Evolutionary conservation across 2,888 invertebrate species (phyloP).

Genomic region (Camponotus fellah): DNA sequence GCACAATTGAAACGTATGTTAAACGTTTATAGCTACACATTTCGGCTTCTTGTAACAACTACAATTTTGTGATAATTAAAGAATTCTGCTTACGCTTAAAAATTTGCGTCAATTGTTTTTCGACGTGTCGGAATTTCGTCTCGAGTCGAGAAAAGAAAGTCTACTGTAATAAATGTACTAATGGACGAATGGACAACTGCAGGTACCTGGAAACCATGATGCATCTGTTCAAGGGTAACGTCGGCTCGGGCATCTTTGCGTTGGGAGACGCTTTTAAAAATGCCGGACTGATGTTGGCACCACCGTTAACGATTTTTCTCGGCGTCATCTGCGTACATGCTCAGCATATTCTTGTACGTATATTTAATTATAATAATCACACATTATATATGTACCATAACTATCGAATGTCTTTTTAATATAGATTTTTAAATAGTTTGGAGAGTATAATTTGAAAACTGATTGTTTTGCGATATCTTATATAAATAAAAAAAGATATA

Average conservation of each 20-base stretch:
- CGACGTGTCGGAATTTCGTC: not conserved
- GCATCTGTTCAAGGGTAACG: conserved; percentile 97
- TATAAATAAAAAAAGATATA: not conserved
- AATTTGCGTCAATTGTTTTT: not conserved
- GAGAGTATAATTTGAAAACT: not conserved
- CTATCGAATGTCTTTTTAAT: not conserved
- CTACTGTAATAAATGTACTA: conserved; percentile 7
- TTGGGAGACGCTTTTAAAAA: conserved; percentile 98
- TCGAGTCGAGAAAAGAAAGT: conserved; percentile 25
- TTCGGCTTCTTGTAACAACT: not conserved
- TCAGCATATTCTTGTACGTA: conserved; percentile 94
- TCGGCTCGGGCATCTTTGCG: conserved; percentile 98
- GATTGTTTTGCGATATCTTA: not conserved
- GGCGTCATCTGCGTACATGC: conserved; percentile 96
- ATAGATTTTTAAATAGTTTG: not conserved
- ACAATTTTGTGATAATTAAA: not conserved
- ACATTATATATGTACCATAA: not conserved
- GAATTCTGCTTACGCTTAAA: conserved; percentile 3
- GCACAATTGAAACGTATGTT: not conserved
- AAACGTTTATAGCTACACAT: not conserved
- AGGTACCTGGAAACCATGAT: conserved; percentile 96
- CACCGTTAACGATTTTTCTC: conserved; percentile 92
- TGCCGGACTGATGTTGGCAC: conserved; percentile 94
- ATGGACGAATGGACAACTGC: conserved; percentile 75
- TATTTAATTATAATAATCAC: conserved; percentile 30